phyloP scores from a whole-genome alignment of 2,888 invertebrate genomes.

The Drepana falcataria region DNA sequence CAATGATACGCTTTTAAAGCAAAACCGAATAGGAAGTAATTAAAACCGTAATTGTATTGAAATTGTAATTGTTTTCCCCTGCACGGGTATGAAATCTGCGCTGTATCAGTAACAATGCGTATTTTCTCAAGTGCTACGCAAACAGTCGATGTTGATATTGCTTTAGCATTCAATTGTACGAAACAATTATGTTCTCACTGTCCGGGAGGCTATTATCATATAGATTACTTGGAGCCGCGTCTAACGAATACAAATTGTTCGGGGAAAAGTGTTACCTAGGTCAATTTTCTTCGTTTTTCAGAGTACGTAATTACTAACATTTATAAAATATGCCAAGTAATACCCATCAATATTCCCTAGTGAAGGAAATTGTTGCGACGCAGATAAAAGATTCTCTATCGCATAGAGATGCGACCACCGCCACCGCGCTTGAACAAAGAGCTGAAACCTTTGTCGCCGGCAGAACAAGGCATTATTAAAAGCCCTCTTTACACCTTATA shows the following conservation, averaged over 20 bases:
- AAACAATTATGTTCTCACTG: conserved; percentile 29
- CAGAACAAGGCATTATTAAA: conserved; percentile 53
- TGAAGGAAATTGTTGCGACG: conserved; percentile 25
- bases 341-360: conserved; percentile 21
- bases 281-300: neutral
- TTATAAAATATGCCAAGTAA: conserved; percentile 12
- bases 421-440: conserved; percentile 37
- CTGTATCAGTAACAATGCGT: neutral
- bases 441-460: conserved; percentile 37
- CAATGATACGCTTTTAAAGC: neutral
- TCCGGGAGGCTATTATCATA: conserved; percentile 28
- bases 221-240: conserved; percentile 27
- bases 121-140: conserved; percentile 7
- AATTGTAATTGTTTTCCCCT: neutral
- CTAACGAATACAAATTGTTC: conserved; percentile 29
- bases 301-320: neutral
- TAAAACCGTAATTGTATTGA: neutral
- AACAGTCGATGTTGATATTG: conserved; percentile 13
- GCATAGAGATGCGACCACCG: conserved; percentile 33
- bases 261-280: conserved; percentile 8
- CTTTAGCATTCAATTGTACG: conserved; percentile 23
- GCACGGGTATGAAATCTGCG: neutral
- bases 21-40: neutral
- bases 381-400: conserved; percentile 35
- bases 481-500: conserved; percentile 46